A percentile compares a stretch with the other conserved stretches of the same genome.
Evolutionary conservation across 2,113 vertebrate species (phyloP).

Genomic region (Archilochus colubris): DNA sequence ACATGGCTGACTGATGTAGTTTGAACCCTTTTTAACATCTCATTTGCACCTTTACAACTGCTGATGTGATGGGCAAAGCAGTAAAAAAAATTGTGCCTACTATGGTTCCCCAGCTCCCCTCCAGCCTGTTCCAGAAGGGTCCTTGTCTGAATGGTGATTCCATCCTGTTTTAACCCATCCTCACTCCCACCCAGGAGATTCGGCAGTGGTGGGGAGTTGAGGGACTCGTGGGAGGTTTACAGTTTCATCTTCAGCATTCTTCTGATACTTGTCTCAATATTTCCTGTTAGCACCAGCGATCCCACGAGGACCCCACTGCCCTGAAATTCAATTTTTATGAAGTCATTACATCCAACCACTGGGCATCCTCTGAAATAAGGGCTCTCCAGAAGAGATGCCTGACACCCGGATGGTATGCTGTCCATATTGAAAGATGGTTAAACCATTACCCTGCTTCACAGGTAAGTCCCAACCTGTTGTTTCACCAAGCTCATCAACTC

Average conservation of each 20-base stretch:
- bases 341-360: constrained; percentile 84
- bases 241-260: background rate
- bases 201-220: background rate
- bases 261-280: background rate
- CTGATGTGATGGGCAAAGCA: background rate
- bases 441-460: constrained; percentile 87
- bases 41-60: background rate
- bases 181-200: background rate
- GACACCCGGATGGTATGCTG: constrained; percentile 87
- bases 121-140: accelerated
- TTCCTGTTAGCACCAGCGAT: constrained; percentile 88
- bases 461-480: constrained; percentile 68
- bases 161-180: background rate
- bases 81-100: background rate
- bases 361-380: constrained; percentile 81
- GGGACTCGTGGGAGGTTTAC: background rate
- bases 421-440: constrained; percentile 93
- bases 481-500: accelerated
- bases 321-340: constrained; percentile 91
- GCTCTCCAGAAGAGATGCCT: constrained; percentile 90
- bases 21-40: background rate
- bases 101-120: background rate
- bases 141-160: background rate
- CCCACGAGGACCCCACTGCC: constrained; percentile 90
- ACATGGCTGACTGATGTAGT: background rate